Conservation (phyloP, 1,140 invertebrate species). For the Trinorchestia longiramus region DNA sequence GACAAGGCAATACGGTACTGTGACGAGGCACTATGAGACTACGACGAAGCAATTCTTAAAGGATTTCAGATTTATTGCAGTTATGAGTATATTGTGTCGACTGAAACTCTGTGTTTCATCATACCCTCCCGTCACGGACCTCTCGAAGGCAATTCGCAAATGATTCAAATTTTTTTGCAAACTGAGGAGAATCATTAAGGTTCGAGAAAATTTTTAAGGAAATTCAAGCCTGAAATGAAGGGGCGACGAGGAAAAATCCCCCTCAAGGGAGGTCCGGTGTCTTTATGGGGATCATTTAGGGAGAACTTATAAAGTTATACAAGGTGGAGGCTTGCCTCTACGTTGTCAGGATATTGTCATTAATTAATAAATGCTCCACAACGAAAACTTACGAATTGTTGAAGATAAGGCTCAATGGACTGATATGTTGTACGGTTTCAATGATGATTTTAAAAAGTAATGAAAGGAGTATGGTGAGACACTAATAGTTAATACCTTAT, state of each 20-base stretch:
- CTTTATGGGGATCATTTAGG: background rate
- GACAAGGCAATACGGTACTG: too few species aligned
- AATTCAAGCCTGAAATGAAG: constrained; percentile 19
- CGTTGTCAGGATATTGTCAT: background rate
- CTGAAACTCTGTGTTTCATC: background rate
- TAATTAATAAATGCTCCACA: background rate
- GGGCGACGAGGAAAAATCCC: background rate
- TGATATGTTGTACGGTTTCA: background rate
- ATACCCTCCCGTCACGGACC: background rate
- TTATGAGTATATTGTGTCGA: too few species aligned
- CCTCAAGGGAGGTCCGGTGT: background rate
- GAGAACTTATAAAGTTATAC: background rate
- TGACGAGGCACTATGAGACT: too few species aligned
- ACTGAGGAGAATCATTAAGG: constrained; percentile 38
- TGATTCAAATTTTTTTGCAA: background rate
- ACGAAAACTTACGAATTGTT: background rate
- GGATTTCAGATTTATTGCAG: too few species aligned
- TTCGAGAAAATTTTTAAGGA: constrained; percentile 8
- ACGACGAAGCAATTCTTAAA: too few species aligned
- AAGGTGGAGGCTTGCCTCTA: background rate
- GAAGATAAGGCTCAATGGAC: background rate
- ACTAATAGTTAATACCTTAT: too few species aligned
- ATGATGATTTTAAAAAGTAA: background rate
- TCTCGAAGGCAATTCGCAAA: background rate
- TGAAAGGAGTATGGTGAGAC: too few species aligned